Evolutionary conservation across 2,888 invertebrate species (phyloP).

Genomic region (Incurvaria masculella): DNA sequence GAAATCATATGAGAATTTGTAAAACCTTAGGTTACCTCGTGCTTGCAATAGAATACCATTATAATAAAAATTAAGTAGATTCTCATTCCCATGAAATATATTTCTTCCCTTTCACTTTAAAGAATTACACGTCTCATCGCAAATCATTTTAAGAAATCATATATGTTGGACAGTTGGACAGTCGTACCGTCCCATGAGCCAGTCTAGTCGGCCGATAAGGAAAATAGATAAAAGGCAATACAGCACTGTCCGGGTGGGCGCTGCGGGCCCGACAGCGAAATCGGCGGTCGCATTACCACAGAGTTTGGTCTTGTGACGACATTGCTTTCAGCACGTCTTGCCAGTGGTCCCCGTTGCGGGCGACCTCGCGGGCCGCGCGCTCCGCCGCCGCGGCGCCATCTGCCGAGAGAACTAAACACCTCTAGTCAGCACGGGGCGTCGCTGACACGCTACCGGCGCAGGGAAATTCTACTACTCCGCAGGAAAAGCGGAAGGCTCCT

Average conservation of each 20-base stretch:
- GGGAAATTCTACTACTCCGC: conserved; percentile 6
- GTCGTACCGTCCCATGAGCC: background rate
- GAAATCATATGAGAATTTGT: no score
- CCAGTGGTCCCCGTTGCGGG: conserved; percentile 63
- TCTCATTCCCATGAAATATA: no score
- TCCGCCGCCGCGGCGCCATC: conserved; percentile 45
- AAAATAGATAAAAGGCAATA: conserved; percentile 45
- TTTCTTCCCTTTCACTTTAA: no score
- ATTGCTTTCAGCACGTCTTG: conserved; percentile 62
- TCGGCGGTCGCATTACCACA: conserved; percentile 48
- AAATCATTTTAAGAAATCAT: no score
- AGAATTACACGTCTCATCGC: no score
- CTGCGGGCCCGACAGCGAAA: conserved; percentile 27
- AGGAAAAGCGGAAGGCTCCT: no score
- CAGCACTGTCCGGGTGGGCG: conserved; percentile 27
- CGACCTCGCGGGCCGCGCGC: conserved; percentile 59
- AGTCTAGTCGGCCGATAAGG: background rate
- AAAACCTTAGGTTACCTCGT: no score
- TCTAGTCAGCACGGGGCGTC: conserved; percentile 46
- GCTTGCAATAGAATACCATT: no score
- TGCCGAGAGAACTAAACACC: conserved; percentile 57
- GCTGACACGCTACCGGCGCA: conserved; percentile 15
- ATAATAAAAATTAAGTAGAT: no score
- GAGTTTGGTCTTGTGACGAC: conserved; percentile 51
- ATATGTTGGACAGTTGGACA: no score